Base-by-base conservation (phyloP, 2,113 vertebrate species). In the Monopterus albus region DNA sequence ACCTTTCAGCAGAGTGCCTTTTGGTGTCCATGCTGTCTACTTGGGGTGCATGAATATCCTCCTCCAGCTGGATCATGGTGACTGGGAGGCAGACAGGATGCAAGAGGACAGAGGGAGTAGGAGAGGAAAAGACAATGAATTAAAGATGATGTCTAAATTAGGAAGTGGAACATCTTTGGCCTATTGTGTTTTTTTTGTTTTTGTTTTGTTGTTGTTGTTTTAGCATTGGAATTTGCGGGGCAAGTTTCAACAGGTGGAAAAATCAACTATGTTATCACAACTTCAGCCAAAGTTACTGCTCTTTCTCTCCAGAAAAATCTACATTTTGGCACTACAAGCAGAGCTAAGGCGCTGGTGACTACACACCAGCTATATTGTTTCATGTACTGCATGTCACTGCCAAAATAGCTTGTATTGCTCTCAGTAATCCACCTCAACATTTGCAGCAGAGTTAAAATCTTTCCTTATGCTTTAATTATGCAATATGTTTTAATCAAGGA, bases 1-100 rank as follows among this genome's bases (percentile, higher is more conserved):
- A 91, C 86, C 89, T 91, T 86, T 88, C 83, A 88, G 88, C 84
- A 1, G 66, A 63, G 74, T 45, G 85, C 72, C 64, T 83, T 65
- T 79, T 40, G 85, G 90, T 79, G 82, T 85, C 75, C 76, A 83
- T 70, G 80, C 58, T 28, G 75, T 87, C 72, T 62, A 58, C 83
- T 60, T 58, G 60, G 64, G 83, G 38, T 67, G 72, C 18, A 26
- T 5, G 45, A 70, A 79, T 71, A 78, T 80, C 80, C 77, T 80
- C 72, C 79, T 75, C 53, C 9, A 26, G 52, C 23, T 35, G 26
- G 73, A 78, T 83, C 87, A 85, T 90, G 72, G 58, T n/a, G 55
- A 80, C 90, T 90, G 68, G 14, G 55, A 77, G 72, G 49, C 49
- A 80, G 86, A 83, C 60, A 49, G 33, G 49, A 57, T 75, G 67